Base-by-base conservation (phyloP, 2,888 invertebrate species). In the Xestia xanthographa region DNA sequence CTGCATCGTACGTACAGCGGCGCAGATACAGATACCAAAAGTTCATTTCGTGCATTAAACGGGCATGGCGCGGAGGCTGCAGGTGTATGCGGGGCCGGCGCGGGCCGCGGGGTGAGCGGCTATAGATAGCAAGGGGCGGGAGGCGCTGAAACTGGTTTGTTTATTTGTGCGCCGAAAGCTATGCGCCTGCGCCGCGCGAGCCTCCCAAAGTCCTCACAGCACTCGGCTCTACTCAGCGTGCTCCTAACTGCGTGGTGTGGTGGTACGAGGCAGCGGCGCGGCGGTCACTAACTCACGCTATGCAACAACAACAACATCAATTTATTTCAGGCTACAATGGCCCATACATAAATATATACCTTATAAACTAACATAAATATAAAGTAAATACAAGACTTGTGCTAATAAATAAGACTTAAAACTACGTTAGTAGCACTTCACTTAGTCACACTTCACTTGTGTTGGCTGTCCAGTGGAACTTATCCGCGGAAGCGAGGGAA, bases 121-220 rank as follows among this genome's bases (percentile, higher is more conserved):
- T 77, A 77, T 67, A 83, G 83, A 82, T 83, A 72, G 83, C 66
- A 69, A 80, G 75, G 84, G 80, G 79, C 78, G 77, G 83, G 82
- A 78, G 77, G 87, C 75, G 82, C 82, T 80, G 88, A 86, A 94
- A 95, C 95, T 90, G 95, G 95, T 95, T 95, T 94, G 90, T 93
- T 93, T 94, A 91, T 94, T 93, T 92, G 95, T 93, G 85, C 89
- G 90, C 93, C 94, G 92, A 93, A 93, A 94, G 92, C 93, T 92
- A 86, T 87, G 88, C 88, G 79, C 82, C 77, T 68, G 77, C 82
- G 74, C 84, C 78, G 78, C 70, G 53, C 78, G 43, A 60, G 72
- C 66, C 82, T 73, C 29, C 66, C 34, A 14, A 29, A 29, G 34
- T 53, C 34, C 53, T 48, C 53, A 75, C 67, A 58, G 53, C 72